A percentile compares a stretch with the other conserved stretches of the same genome.
Evolutionary conservation across 2,113 vertebrate species (phyloP).

Genomic region (Genyomyrus donnyi): DNA sequence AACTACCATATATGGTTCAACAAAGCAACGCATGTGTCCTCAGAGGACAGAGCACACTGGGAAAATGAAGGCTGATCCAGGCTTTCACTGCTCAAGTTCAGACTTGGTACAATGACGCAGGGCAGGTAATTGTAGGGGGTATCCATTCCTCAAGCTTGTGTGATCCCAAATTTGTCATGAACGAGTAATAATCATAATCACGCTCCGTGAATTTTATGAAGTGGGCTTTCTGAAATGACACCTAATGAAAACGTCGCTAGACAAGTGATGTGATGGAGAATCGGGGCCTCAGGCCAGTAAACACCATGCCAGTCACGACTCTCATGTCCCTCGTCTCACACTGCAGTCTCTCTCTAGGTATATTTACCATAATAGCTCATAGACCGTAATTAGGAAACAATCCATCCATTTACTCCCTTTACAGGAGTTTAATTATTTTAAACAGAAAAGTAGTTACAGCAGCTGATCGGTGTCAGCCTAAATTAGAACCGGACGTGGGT

Average conservation of each 20-base stretch:
- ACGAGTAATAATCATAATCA: neutral
- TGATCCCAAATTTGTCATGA: neutral
- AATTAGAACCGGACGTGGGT: neutral
- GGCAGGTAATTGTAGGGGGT: neutral
- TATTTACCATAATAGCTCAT: neutral
- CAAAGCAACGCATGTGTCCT: neutral
- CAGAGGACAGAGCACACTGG: neutral
- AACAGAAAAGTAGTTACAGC: neutral
- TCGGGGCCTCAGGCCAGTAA: neutral
- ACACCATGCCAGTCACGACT: neutral
- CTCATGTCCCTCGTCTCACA: neutral
- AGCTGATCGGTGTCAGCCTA: neutral
- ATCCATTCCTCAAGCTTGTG: neutral
- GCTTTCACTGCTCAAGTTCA: slow-evolving; percentile 2
- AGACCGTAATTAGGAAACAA: neutral
- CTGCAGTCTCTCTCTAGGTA: neutral
- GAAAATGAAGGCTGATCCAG: neutral
- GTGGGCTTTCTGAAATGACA: neutral
- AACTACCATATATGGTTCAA: neutral
- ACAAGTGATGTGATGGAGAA: neutral
- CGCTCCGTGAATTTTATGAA: neutral
- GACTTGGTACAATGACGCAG: neutral
- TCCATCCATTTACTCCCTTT: neutral
- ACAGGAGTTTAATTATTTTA: neutral
- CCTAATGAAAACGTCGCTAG: neutral